Conservation (phyloP, 64 coral and sea anemone genomes). For the Actinia tenebrosa region DNA sequence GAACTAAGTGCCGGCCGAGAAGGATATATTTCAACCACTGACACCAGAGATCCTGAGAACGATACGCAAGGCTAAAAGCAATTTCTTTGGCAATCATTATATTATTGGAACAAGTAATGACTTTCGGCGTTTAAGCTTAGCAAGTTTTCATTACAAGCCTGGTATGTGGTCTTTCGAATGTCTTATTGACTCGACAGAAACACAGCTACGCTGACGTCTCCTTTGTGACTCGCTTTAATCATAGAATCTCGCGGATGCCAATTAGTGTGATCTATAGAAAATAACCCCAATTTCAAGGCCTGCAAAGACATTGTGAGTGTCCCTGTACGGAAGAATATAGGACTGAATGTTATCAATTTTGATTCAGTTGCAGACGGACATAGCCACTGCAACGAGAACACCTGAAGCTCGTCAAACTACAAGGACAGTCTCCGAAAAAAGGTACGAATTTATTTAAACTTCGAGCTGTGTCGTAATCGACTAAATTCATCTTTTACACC, state of each 20-base stretch:
- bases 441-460: too few relatives aligned
- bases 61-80: neutral
- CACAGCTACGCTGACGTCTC: neutral
- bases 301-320: neutral
- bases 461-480: too few relatives aligned
- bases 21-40: constrained; percentile 8
- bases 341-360: neutral
- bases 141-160: constrained; percentile 12
- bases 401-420: too few relatives aligned
- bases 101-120: constrained; percentile 20
- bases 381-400: neutral
- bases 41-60: neutral
- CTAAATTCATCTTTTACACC: too few relatives aligned
- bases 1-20: neutral
- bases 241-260: neutral
- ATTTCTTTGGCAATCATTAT: constrained; percentile 15
- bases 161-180: neutral
- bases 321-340: neutral
- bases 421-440: too few relatives aligned
- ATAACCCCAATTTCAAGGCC: neutral
- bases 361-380: neutral
- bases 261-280: neutral
- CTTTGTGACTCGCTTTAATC: neutral
- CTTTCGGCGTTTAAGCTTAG: neutral
- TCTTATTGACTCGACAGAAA: neutral